phyloP scores from a whole-genome alignment of 2,888 invertebrate genomes.

The Lasioglossum vierecki region DNA sequence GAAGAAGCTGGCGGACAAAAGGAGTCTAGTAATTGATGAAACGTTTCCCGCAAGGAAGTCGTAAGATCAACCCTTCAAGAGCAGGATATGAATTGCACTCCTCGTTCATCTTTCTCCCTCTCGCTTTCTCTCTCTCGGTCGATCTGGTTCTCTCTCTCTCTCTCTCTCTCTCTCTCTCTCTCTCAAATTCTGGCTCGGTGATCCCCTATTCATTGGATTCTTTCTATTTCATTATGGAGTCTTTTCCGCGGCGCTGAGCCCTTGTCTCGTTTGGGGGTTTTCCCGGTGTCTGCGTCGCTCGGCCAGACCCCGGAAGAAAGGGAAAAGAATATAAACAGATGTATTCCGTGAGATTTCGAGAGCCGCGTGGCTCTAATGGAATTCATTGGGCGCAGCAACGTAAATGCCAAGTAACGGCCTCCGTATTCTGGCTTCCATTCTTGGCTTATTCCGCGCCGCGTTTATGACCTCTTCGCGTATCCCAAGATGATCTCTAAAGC shows the following conservation, averaged over 20 bases:
- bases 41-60: constrained; percentile 29
- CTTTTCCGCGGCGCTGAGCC: not conserved
- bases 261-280: not conserved
- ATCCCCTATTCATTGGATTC: constrained; percentile 33
- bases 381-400: constrained; percentile 51
- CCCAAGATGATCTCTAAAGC: constrained; percentile 41
- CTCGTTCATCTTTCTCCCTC: not conserved
- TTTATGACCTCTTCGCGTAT: constrained; percentile 14
- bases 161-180: not conserved
- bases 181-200: not conserved
- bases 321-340: constrained; percentile 11
- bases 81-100: constrained; percentile 33
- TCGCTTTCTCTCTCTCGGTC: not conserved
- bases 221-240: not conserved
- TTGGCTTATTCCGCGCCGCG: constrained; percentile 17
- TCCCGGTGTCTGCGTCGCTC: not conserved
- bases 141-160: not conserved
- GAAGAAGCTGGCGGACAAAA: constrained; percentile 23
- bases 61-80: constrained; percentile 27
- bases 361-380: constrained; percentile 49
- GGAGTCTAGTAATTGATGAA: constrained; percentile 34
- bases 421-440: constrained; percentile 22
- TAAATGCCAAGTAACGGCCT: constrained; percentile 13
- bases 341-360: constrained; percentile 23
- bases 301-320: not conserved